Evolutionary conservation across 1,140 invertebrate species (phyloP).

Genomic region (Temnothorax longispinosus): DNA sequence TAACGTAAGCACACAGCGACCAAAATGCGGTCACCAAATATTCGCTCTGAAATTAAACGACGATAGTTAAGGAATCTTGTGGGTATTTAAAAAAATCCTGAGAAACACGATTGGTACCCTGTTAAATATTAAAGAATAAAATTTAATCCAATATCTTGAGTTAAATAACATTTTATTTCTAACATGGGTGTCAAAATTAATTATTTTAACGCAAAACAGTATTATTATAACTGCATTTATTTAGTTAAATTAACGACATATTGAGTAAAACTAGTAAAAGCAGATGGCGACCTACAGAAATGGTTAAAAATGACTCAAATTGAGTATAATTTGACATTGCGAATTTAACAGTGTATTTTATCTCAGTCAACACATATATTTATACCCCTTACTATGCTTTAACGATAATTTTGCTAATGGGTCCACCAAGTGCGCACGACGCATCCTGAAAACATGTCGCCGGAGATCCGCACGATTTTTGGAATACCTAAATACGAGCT

Average conservation of each 20-base stretch:
- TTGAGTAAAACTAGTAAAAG: too few relatives aligned
- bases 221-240: too few relatives aligned
- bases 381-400: not conserved
- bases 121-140: too few relatives aligned
- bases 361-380: not conserved
- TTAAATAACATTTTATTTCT: too few relatives aligned
- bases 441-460: not conserved
- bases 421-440: conserved; percentile 1
- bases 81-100: not conserved
- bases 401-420: not conserved
- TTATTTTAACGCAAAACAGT: too few relatives aligned
- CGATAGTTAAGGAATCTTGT: not conserved
- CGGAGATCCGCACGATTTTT: conserved; percentile 32
- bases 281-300: too few relatives aligned
- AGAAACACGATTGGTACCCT: not conserved
- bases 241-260: too few relatives aligned
- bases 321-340: too few relatives aligned
- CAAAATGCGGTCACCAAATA: not conserved
- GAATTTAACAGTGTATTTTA: too few relatives aligned
- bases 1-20: not conserved
- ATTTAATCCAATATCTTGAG: too few relatives aligned
- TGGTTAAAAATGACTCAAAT: too few relatives aligned
- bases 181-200: too few relatives aligned
- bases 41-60: not conserved
- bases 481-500: not conserved